Conservation (phyloP, 2,797 vertebrate species). For the Enteromius trimaculatus region DNA sequence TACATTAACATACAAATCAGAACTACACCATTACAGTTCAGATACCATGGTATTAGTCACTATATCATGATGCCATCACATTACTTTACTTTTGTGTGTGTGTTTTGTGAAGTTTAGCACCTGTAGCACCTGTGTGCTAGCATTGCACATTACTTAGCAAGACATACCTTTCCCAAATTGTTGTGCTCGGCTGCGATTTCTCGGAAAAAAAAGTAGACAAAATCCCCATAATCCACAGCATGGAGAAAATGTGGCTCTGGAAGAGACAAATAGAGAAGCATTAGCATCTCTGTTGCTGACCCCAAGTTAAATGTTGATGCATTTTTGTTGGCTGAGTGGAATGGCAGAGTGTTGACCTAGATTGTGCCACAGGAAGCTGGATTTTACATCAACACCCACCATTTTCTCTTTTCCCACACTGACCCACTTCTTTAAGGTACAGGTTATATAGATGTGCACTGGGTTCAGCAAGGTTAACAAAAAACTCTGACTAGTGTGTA, state of each 20-base stretch:
- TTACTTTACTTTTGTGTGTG: neutral
- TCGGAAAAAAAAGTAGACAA: slow-evolving; percentile 98
- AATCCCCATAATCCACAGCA: slow-evolving; percentile 96
- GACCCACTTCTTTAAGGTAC: slow-evolving; percentile 15
- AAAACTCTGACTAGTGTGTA: neutral
- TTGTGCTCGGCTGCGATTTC: slow-evolving; percentile 98
- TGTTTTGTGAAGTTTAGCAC: neutral
- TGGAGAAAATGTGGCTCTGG: slow-evolving; percentile 98
- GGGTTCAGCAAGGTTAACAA: neutral
- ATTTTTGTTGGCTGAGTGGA: slow-evolving; percentile 71
- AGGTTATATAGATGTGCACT: neutral
- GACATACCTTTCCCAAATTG: slow-evolving; percentile 93
- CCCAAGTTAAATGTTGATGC: slow-evolving; percentile 72
- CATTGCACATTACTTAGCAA: neutral
- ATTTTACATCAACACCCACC: slow-evolving; percentile 18
- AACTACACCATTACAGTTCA: neutral
- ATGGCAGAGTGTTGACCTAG: slow-evolving; percentile 77
- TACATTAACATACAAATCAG: slow-evolving; percentile 21
- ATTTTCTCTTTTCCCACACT: slow-evolving; percentile 16
- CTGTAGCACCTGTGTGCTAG: neutral
- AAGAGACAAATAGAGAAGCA: slow-evolving; percentile 48
- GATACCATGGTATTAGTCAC: neutral
- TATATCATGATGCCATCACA: neutral
- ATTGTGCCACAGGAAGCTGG: slow-evolving; percentile 66
- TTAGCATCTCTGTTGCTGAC: slow-evolving; percentile 60